phyloP scores from a whole-genome alignment of 2,888 invertebrate genomes.

The Fragum whitleyi region DNA sequence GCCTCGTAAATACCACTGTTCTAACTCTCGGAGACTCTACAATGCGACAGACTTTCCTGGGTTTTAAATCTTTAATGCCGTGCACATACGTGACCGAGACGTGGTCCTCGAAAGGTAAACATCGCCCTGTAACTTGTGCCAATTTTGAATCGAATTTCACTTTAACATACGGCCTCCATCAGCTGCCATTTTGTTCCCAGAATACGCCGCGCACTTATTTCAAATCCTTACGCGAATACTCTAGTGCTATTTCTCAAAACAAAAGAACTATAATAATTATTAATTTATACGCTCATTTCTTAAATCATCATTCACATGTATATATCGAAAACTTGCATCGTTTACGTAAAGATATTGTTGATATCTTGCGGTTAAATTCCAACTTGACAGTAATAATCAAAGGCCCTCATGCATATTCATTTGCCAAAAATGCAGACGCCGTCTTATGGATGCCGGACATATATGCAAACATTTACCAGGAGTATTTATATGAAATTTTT shows the following conservation, averaged over 20 bases:
- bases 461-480: constrained; percentile 49
- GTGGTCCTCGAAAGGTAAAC: constrained; percentile 56
- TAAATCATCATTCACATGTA: constrained; percentile 53
- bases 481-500: constrained; percentile 44
- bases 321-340: constrained; percentile 42
- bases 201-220: constrained; percentile 52
- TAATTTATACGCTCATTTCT: constrained; percentile 49
- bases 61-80: constrained; percentile 30
- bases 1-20: constrained; percentile 38
- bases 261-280: constrained; percentile 34
- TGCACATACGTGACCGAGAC: constrained; percentile 51
- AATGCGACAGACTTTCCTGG: constrained; percentile 42
- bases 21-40: constrained; percentile 56
- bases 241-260: constrained; percentile 25
- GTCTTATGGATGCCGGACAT: constrained; percentile 62
- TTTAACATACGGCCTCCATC: constrained; percentile 44
- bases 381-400: constrained; percentile 51
- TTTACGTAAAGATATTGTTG: constrained; percentile 32
- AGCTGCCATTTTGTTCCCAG: constrained; percentile 58
- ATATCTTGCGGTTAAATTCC: constrained; percentile 29
- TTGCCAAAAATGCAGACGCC: constrained; percentile 41
- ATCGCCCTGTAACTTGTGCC: constrained; percentile 47
- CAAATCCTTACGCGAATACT: constrained; percentile 40
- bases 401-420: constrained; percentile 58
- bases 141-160: constrained; percentile 40